Conservation (phyloP, 1,140 invertebrate genomes). For the Wasmannia auropunctata region DNA sequence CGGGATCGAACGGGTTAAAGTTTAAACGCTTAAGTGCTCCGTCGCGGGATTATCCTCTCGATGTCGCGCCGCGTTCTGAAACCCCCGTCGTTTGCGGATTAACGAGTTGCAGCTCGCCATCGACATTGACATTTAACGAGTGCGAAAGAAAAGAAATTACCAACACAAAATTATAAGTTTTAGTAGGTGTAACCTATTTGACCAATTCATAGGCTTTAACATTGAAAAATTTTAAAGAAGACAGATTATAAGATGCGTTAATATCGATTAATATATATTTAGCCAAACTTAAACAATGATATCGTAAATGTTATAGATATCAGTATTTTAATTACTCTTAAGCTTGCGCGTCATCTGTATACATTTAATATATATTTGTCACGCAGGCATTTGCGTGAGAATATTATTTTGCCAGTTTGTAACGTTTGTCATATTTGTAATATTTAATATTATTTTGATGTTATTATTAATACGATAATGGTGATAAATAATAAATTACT, state of each 20-base stretch:
- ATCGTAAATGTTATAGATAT: background rate
- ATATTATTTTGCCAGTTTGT: constrained; percentile 15
- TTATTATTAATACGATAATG: constrained; percentile 41
- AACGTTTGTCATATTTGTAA: constrained; percentile 7
- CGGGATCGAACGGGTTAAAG: constrained; percentile 34
- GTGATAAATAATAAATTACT: constrained; percentile 40
- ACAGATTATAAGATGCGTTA: background rate
- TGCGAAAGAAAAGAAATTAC: background rate
- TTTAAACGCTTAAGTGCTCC: constrained; percentile 53
- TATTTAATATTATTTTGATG: constrained; percentile 24
- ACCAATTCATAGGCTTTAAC: background rate
- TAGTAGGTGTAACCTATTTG: background rate
- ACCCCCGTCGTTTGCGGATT: constrained; percentile 12
- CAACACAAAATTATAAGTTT: background rate
- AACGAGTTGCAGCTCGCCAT: background rate
- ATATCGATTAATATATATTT: background rate
- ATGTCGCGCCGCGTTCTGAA: constrained; percentile 9
- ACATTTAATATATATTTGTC: background rate
- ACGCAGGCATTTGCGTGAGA: background rate
- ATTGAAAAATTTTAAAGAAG: background rate
- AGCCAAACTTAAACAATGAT: background rate
- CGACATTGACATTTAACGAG: background rate
- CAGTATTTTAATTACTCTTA: background rate
- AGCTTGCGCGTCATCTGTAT: background rate
- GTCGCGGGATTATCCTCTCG: constrained; percentile 35